These are phyloP conservation scores for Lithophane socia DNA, from an alignment of 2,888 invertebrate genomes.

Conservation along the genomic window DNA sequence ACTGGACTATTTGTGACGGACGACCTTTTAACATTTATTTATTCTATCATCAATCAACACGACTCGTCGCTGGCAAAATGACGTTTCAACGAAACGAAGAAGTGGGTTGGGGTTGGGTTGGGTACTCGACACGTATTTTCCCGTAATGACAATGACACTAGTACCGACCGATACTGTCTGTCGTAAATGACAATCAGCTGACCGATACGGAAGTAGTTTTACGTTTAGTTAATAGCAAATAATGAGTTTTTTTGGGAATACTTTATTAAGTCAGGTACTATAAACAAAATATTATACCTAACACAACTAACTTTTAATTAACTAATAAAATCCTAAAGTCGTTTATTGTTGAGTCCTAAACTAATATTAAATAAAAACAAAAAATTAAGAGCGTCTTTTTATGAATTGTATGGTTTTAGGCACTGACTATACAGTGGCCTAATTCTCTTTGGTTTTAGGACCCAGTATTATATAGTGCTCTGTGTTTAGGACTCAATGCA, in stretches of 20 bases:
- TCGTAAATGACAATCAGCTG: conserved; percentile 44
- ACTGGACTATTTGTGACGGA: conserved; percentile 28
- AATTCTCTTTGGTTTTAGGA: not conserved
- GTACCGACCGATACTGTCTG: too few relatives aligned
- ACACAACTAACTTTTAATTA: too few relatives aligned
- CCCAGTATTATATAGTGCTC: too few relatives aligned
- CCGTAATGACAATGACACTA: conserved; percentile 18
- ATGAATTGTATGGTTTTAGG: too few relatives aligned
- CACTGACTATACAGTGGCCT: too few relatives aligned
- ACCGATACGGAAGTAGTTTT: not conserved
- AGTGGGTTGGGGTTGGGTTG: too few relatives aligned
- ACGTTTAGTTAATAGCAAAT: conserved; percentile 22
- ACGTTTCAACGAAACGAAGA: not conserved
- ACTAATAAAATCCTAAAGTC: too few relatives aligned
- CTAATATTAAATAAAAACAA: too few relatives aligned
- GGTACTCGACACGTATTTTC: not conserved
- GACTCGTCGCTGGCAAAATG: not conserved
- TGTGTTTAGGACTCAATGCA: not conserved
- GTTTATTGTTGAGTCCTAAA: too few relatives aligned
- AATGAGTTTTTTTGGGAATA: not conserved
- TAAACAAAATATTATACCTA: too few relatives aligned
- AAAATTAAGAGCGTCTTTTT: too few relatives aligned
- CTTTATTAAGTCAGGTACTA: too few relatives aligned
- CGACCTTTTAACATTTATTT: conserved; percentile 49
- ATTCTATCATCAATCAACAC: conserved; percentile 38